Evolutionary conservation across 2,113 vertebrate genomes (phyloP).

Genomic region (Progne subis): DNA sequence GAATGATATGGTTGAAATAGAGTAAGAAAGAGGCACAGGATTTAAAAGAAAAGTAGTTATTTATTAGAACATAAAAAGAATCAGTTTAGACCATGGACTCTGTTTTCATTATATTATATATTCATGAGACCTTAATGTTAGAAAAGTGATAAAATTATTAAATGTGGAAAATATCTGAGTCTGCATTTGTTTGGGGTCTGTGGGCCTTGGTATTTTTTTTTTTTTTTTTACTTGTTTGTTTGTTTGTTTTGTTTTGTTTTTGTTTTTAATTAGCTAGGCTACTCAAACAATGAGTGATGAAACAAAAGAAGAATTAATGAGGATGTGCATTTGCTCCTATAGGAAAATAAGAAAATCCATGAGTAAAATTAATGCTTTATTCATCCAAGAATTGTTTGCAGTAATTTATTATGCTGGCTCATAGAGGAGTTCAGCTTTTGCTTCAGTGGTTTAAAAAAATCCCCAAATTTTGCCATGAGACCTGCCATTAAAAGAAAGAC

Average conservation of each 20-base stretch:
- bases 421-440: neutral
- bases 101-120: neutral
- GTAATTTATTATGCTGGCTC: neutral
- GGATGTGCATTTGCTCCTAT: neutral
- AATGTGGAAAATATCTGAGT: neutral
- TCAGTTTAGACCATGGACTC: neutral
- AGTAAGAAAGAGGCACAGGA: neutral
- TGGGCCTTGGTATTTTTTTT: neutral
- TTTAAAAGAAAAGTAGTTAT: neutral
- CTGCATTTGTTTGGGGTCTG: neutral
- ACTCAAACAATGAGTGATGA: neutral
- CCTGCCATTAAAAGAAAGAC: neutral
- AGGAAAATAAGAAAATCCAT: neutral
- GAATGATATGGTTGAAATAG: neutral
- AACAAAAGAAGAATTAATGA: neutral
- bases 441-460: neutral
- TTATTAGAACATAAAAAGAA: neutral
- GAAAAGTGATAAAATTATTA: neutral
- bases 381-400: neutral
- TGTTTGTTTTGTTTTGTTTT: neutral
- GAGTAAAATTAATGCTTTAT: neutral
- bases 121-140: neutral
- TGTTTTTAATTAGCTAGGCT: neutral
- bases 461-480: neutral
- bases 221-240: neutral